Evolutionary conservation across 1,140 invertebrate genomes (phyloP), one percentile per base, ranked within the genome.

Genomic region (Lepidurus packardi): DNA sequence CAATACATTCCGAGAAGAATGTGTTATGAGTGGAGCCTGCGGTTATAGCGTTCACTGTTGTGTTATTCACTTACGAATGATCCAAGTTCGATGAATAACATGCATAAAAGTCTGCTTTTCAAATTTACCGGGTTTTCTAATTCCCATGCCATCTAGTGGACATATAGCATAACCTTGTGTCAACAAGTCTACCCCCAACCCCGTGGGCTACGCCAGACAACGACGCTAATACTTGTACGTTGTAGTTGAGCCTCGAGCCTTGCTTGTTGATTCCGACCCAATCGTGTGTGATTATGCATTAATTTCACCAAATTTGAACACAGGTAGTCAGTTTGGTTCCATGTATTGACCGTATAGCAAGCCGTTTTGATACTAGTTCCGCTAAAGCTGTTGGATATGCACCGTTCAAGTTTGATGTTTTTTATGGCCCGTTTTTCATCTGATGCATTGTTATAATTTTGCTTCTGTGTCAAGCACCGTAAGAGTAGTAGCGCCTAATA

Each of bases 211-310:
- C 16, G 21, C 16, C 16, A 13, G 53, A 65, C n/a, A 9, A 65
- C 7, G 53, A n/a, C 53, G 53, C 53, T 65, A 65, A 25, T 25
- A 25, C 25, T 25, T 25, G 1, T 25, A 25, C 25, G 53, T 65
- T 21, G 53, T 65, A 65, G 21, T 21, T 0, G 21, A n/a, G 53
- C 53, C 53, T 65, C 21, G 53, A 21, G 53, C 16, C 13, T 65
- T 65, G 53, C 53, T 65, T 65, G 53, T 65, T 65, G 53, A 21
- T 65, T 21, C 21, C 7, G 53, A 13, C 16, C 1, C 21, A 65
- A n/a, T 65, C 13, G 53, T 65, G n/a, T 65, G 53, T 65, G 53
- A 65, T 65, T 65, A 65, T 65, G 53, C 53, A 65, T 65, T 65
- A 65, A 21, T 21, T 65, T 7, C 5, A 21, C 7, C 16, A 21